phyloP scores from a whole-genome alignment of 2,888 invertebrate genomes.

The Liodrosophila aerea region DNA sequence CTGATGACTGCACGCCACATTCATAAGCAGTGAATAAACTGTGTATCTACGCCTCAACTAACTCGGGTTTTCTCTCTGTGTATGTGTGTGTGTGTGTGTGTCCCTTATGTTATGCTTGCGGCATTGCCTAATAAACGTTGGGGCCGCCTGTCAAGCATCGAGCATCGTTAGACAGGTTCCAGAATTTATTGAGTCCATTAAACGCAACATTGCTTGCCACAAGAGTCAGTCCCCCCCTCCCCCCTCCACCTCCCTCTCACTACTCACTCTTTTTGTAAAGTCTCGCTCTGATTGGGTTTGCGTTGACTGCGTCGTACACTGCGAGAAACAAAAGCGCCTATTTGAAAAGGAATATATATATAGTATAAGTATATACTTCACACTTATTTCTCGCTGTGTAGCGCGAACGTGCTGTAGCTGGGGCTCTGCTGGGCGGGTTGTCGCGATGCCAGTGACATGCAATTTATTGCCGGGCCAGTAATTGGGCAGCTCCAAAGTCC shows the following conservation, averaged over 20 bases:
- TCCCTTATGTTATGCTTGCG: not conserved
- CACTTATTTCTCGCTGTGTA: too few species aligned
- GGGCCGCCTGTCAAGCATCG: constrained; percentile 12
- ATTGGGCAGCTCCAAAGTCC: constrained; percentile 54
- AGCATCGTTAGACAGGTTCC: constrained; percentile 47
- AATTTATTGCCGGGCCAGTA: constrained; percentile 68
- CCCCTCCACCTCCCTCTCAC: constrained; percentile 7
- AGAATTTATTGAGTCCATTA: constrained; percentile 71
- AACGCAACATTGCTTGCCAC: constrained; percentile 62
- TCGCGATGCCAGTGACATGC: constrained; percentile 60
- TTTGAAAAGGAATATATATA: too few species aligned
- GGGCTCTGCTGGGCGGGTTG: not conserved
- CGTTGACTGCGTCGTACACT: constrained; percentile 1
- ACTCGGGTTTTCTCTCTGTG: too few species aligned
- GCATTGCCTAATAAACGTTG: constrained; percentile 20
- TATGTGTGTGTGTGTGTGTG: too few species aligned
- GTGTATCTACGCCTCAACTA: too few species aligned
- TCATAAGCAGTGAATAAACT: too few species aligned
- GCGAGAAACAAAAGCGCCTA: too few species aligned
- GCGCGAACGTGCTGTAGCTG: not conserved
- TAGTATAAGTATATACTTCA: too few species aligned
- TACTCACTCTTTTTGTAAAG: constrained; percentile 4
- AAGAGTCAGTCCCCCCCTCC: not conserved
- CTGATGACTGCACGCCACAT: not conserved
- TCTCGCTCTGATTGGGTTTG: constrained; percentile 32